phyloP scores from a whole-genome alignment of 2,888 invertebrate genomes.

The Blastobasis adustella region DNA sequence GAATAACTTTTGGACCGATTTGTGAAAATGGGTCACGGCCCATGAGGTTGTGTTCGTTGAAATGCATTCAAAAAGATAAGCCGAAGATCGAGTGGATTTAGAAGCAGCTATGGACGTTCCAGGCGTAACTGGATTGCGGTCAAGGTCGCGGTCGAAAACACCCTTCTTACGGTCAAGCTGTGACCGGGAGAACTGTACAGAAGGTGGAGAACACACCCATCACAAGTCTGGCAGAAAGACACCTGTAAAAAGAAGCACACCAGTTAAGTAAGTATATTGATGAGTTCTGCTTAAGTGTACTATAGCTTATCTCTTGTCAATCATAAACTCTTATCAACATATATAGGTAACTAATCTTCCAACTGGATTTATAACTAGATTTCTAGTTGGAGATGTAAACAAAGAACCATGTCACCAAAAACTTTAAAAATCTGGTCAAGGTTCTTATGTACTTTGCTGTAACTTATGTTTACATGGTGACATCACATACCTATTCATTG shows the following conservation, averaged over 20 bases:
- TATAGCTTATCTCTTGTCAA: background rate
- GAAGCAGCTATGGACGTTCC: slow-evolving; percentile 52
- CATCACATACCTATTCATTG: background rate
- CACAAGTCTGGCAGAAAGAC: slow-evolving; percentile 67
- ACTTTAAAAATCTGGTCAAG: background rate
- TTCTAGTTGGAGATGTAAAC: background rate
- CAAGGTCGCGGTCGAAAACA: slow-evolving; percentile 82
- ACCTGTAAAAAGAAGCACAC: slow-evolving; percentile 62
- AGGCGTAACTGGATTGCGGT: slow-evolving; percentile 73
- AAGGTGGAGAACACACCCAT: slow-evolving; percentile 68
- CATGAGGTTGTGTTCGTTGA: slow-evolving; percentile 20
- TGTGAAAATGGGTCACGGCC: slow-evolving; percentile 29
- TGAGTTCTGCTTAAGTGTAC: too few species aligned
- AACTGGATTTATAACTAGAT: background rate
- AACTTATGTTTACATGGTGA: slow-evolving; percentile 5
- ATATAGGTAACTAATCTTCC: background rate
- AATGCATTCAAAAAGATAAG: slow-evolving; percentile 22
- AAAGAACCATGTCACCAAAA: background rate
- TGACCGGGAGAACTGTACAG: slow-evolving; percentile 73
- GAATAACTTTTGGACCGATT: slow-evolving; percentile 32
- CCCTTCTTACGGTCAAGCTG: slow-evolving; percentile 77
- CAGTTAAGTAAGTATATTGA: slow-evolving; percentile 57
- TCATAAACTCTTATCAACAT: background rate
- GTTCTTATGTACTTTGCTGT: background rate
- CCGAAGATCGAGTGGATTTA: slow-evolving; percentile 16